Base-by-base conservation (phyloP, 2,797 vertebrate species). In the Ataeniobius toweri region DNA sequence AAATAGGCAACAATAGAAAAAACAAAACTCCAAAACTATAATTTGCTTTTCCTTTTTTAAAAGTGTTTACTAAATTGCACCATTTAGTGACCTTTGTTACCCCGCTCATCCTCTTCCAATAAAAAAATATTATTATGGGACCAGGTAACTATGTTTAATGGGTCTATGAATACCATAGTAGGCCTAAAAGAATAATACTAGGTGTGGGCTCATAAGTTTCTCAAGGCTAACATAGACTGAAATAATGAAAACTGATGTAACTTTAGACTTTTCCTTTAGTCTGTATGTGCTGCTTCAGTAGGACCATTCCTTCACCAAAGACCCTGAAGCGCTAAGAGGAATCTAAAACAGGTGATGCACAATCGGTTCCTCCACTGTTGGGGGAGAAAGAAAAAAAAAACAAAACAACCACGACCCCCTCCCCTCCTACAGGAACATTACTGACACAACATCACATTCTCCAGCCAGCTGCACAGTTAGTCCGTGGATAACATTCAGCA, bases 261-360 rank as follows among this genome's bases (percentile, higher is more conserved):
- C 48, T 61, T 81, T 70, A 63, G 74, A 71, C 63, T 85, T 81
- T 77, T 70, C 36, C 78, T 80, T 84, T 63, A 75, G 65, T 80
- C 72, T 77, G 18, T 80, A 77, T 83, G 83, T 84, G 68, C 31
- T 71, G 76, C 74, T 83, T 81, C 76, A 85, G 83, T 68, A 79
- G 67, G 67, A 74, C 36, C 28, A 68, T 89, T 83, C 79, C 74
- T 74, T 3, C 67, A 81, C 83, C 59, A 75, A 76, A 83, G 85
- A 89, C 80, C 86, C 83, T 82, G 76, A 80, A 77, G 89, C 86
- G 80, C 83, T n/a, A 55, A 75, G 71, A 86, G 92, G 94, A 95
- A 95, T 95, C 90, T 86, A 91, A 94, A 96, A 94, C 95, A 96
- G 94, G 94, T 95, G 93, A 93, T 88, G 85, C 83, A 81, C 92